Evolutionary conservation across 2,888 invertebrate genomes (phyloP).

Genomic region (Synanthedon tipuliformis): DNA sequence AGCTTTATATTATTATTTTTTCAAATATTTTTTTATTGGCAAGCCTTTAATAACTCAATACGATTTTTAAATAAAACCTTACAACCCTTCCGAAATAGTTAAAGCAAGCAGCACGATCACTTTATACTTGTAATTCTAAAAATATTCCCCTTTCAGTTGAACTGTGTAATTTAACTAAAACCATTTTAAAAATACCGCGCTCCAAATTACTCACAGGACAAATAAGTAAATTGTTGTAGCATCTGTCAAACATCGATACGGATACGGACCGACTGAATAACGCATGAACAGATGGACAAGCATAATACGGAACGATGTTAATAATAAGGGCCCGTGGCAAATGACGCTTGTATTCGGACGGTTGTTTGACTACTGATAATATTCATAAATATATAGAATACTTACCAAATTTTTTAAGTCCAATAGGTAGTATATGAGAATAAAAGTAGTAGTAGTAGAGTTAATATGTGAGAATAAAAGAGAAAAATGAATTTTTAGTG

Average conservation of each 20-base stretch:
- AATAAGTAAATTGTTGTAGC: slow-evolving; percentile 17
- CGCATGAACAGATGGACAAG: slow-evolving; percentile 42
- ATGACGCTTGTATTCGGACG: background rate
- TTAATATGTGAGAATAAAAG: no score
- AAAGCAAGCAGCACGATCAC: background rate
- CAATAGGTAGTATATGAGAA: no score
- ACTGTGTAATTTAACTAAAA: background rate
- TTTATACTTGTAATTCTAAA: background rate
- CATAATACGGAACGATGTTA: slow-evolving; percentile 4
- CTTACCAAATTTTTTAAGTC: no score
- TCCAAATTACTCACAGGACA: slow-evolving; percentile 17
- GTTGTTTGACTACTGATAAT: background rate
- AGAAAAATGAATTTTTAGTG: no score
- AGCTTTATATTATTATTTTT: no score
- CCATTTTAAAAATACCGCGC: slow-evolving; percentile 2
- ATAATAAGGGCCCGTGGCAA: background rate
- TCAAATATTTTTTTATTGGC: no score
- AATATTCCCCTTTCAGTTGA: background rate
- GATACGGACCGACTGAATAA: slow-evolving; percentile 13
- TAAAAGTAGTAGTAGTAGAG: no score
- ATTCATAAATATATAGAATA: no score
- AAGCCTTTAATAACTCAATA: no score
- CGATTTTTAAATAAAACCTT: no score
- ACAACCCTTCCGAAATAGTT: background rate
- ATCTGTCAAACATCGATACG: slow-evolving; percentile 22